Base-by-base conservation (phyloP, 2,888 invertebrate genomes). In the Empis livida region DNA sequence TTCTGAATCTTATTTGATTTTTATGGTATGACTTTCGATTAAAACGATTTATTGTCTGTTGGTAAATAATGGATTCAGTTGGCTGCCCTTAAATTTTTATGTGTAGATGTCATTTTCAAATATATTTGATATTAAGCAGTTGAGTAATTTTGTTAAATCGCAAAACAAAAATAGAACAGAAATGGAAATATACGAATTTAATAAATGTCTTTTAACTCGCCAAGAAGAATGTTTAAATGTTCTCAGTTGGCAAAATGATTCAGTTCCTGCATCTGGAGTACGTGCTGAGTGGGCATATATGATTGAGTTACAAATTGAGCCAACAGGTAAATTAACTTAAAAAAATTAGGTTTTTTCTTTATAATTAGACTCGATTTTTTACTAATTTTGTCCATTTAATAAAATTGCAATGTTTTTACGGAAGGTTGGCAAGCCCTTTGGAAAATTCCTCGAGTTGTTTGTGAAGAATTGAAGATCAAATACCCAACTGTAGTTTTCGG, bases 361-460 rank as follows among this genome's bases (percentile, higher is more conserved):
- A n/a, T n/a, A n/a, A n/a, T n/a, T n/a, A n/a, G n/a, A n/a, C n/a
- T n/a, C n/a, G n/a, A n/a, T n/a, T n/a, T n/a, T n/a, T n/a, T n/a
- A n/a, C n/a, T n/a, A n/a, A n/a, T n/a, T n/a, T n/a, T n/a, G n/a
- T n/a, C n/a, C n/a, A n/a, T n/a, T n/a, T n/a, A n/a, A n/a, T n/a
- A n/a, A n/a, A n/a, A 20, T 17, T 6, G 2, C 3, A 16, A 10
- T 39, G 20, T 10, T 15, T 17, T 9, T 20, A 39, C 13, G 3
- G 64, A 61, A 57, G 79, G 79, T 5, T 80, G 79, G 79, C 75
- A 75, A 57, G 78, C 76, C 1, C 57, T 80, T 35, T 80, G 79
- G 79, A 78, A 77, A 61, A 74, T 80, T 46, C 74, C 78, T 1
- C 68, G 77, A 27, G 56, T 70, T 5, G 73, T 71, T 10, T 79